Percentiles rank a stretch among this genome's conserved stretches.
Conservation (phyloP, 2,888 invertebrate species). For the Drosophila emarginata region DNA sequence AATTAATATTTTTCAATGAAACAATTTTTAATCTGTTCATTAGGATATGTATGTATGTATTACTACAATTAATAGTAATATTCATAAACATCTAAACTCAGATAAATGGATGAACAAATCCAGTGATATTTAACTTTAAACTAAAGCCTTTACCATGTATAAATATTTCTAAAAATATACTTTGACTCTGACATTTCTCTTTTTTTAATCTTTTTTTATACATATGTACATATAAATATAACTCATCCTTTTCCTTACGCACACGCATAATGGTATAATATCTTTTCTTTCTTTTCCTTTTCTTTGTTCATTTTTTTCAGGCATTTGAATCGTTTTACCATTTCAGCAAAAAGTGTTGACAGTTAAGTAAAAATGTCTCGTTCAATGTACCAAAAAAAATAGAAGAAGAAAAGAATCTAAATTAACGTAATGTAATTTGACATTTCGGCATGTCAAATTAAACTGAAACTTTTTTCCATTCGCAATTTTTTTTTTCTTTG, state of each 20-base stretch:
- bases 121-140: no score
- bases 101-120: no score
- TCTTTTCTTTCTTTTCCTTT: background rate
- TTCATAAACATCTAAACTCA: no score
- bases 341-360: slow-evolving; percentile 46
- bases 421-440: slow-evolving; percentile 71
- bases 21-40: no score
- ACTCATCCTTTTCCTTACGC: background rate
- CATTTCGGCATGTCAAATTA: slow-evolving; percentile 63
- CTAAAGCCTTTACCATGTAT: no score
- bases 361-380: slow-evolving; percentile 29
- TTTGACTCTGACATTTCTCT: background rate
- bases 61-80: no score
- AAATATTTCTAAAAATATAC: no score
- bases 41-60: no score
- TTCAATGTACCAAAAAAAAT: slow-evolving; percentile 17
- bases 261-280: background rate
- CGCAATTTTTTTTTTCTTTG: slow-evolving; percentile 28
- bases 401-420: slow-evolving; percentile 50
- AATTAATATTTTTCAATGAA: no score
- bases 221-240: background rate
- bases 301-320: slow-evolving; percentile 1
- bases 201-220: background rate
- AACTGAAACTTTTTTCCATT: slow-evolving; percentile 44
- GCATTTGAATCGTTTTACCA: slow-evolving; percentile 10